phyloP scores from a whole-genome alignment of 2,113 vertebrate species.

The Anoplopoma fimbria region DNA sequence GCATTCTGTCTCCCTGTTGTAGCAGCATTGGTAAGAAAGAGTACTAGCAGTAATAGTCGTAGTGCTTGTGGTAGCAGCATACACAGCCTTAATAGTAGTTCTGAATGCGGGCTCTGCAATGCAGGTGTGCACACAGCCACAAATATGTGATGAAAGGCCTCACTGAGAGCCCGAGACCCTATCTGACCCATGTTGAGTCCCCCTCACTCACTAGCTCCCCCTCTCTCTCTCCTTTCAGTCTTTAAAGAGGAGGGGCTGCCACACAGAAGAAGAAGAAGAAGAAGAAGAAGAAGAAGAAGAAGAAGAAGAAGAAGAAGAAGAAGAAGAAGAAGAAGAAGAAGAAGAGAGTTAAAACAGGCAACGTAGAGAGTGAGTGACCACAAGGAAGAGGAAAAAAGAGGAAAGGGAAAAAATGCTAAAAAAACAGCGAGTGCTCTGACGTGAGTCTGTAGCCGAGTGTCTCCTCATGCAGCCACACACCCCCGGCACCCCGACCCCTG shows the following conservation, averaged over 20 bases:
- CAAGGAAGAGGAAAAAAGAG: constrained; percentile 1
- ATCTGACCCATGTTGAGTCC: constrained; percentile 73
- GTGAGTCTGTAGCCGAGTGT: constrained; percentile 93
- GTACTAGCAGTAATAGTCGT: neutral
- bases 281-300: constrained; percentile 29
- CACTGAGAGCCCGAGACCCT: constrained; percentile 73
- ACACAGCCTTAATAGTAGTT: constrained; percentile 24
- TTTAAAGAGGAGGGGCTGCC: constrained; percentile 40
- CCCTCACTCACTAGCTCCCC: constrained; percentile 5
- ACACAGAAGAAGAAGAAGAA: constrained; percentile 83
- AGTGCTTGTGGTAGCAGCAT: constrained; percentile 3
- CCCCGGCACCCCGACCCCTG: constrained; percentile 87
- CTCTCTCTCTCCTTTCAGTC: constrained; percentile 48
- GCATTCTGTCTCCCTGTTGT: neutral
- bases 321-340: constrained; percentile 54
- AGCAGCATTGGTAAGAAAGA: neutral
- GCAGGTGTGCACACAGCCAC: constrained; percentile 76
- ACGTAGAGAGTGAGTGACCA: neutral
- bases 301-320: constrained; percentile 52
- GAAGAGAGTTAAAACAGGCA: too few species aligned
- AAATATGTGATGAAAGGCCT: constrained; percentile 77
- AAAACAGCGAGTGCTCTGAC: constrained; percentile 86
- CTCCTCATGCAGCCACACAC: constrained; percentile 85
- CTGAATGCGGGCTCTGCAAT: constrained; percentile 47
- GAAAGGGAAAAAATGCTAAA: constrained; percentile 68